Conservation (phyloP, 2,888 invertebrate species). For the Mystacides longicornis region DNA sequence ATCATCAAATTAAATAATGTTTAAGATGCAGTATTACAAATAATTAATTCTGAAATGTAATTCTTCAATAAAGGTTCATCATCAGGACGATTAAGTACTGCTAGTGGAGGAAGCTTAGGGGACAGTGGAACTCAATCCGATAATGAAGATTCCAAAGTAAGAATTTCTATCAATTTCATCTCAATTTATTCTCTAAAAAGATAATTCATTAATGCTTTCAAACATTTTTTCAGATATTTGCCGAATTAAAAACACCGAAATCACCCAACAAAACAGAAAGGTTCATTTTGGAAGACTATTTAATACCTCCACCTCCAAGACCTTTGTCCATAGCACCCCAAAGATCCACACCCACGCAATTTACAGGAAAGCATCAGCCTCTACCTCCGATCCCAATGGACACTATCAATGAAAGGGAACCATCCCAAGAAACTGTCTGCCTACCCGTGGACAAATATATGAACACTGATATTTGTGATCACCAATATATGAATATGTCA, state of each 20-base stretch:
- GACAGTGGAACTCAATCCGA: slow-evolving; percentile 84
- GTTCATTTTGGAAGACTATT: slow-evolving; percentile 45
- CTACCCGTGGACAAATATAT: slow-evolving; percentile 34
- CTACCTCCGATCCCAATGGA: slow-evolving; percentile 22
- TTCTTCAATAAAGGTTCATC: slow-evolving; percentile 53
- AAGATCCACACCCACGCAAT: slow-evolving; percentile 42
- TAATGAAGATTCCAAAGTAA: slow-evolving; percentile 57
- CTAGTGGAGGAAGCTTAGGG: slow-evolving; percentile 72
- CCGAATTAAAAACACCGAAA: slow-evolving; percentile 18
- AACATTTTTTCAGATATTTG: slow-evolving; percentile 18
- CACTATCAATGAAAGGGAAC: slow-evolving; percentile 26
- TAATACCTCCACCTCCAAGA: slow-evolving; percentile 57
- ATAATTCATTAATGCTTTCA: background rate
- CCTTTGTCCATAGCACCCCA: slow-evolving; percentile 39
- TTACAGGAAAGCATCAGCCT: slow-evolving; percentile 14
- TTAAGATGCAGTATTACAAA: background rate
- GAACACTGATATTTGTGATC: slow-evolving; percentile 38
- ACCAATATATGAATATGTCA: slow-evolving; percentile 48
- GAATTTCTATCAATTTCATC: background rate
- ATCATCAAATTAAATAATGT: too few species aligned
- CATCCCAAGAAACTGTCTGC: slow-evolving; percentile 31
- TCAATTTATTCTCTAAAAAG: background rate
- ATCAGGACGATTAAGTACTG: slow-evolving; percentile 74
- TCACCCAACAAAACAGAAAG: slow-evolving; percentile 11
- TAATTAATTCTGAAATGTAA: background rate